These are phyloP conservation scores for Tapirus terrestris DNA, from an alignment of 2,113 vertebrate species.

Conservation along the genomic window DNA sequence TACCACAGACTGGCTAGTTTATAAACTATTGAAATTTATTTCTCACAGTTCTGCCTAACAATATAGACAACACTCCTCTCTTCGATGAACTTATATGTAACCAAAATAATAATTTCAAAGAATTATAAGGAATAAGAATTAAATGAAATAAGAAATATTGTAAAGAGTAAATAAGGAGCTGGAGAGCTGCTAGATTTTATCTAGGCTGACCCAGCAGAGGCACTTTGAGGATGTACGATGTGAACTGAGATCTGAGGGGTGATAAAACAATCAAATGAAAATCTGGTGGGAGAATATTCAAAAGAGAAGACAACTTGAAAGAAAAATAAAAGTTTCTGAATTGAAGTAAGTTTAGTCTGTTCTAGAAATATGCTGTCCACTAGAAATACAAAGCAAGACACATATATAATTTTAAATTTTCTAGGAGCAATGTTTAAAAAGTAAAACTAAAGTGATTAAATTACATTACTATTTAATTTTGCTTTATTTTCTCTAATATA, in stretches of 20 bases:
- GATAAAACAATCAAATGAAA: neutral
- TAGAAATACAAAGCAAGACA: neutral
- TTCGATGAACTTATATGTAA: neutral
- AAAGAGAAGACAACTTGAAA: neutral
- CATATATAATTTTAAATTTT: neutral
- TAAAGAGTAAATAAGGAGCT: neutral
- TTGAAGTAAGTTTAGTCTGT: neutral
- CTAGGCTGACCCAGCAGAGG: neutral
- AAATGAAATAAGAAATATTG: neutral
- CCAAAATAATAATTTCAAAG: neutral
- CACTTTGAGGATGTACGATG: neutral
- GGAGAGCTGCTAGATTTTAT: neutral
- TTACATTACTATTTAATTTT: neutral
- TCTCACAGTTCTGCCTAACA: neutral
- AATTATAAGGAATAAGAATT: neutral
- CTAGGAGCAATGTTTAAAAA: neutral
- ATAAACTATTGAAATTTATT: neutral
- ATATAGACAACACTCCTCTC: fast-evolving
- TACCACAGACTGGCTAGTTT: neutral
- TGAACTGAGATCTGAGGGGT: neutral
- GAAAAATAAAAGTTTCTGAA: neutral
- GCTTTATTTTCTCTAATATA: neutral
- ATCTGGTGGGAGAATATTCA: neutral
- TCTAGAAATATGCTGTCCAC: neutral
- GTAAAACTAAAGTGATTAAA: neutral